Evolutionary conservation across 2,888 invertebrate species (phyloP), one percentile per base, ranked within the genome.

Genomic region (Eilema caniola): DNA sequence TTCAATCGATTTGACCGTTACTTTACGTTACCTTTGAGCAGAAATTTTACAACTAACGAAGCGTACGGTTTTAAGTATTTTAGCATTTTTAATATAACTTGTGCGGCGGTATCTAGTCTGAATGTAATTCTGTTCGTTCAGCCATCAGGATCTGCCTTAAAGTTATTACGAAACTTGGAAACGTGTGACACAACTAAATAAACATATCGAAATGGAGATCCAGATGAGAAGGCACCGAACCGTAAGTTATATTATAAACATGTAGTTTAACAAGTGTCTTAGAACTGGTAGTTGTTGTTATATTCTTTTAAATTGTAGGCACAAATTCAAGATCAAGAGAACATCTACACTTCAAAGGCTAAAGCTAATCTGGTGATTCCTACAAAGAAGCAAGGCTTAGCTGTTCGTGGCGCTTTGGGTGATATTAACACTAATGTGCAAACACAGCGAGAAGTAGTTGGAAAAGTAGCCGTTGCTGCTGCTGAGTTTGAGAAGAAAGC

Each of bases 401-500:
- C 85, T 14, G 85, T 89, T 56, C 91, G 95, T 24, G 94, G 95
- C 23, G 94, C 92, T 59, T 84, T 95, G 41, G 95, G 94, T 14
- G 95, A 95, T 75, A 81, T 95, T 59, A 93, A 91, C 74, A 88
- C 90, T 3, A 95, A 95, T 81, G 87, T 93, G 3, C 92, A 91
- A 82, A 80, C 84, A 3, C 92, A 91, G 73, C 89, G 91, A 8
- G 91, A 92, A 25, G 77, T 89, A 5, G 76, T 85, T 33, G 90
- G 92, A 0, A 95, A 95, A 87, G 90, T 90, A 2, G 90, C 91
- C 20, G 86, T 86, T 65, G 86, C 89, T 31, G 82, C 91, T 23
- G 88, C 91, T 0, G 94, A 95, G 66, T 91, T 87, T 60, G 95
- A 94, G 77, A 94, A 94, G 75, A 95, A 95, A 81, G 85, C 88